Conservation (phyloP, 2,888 invertebrate genomes). For the Ecliptopera silaceata region DNA sequence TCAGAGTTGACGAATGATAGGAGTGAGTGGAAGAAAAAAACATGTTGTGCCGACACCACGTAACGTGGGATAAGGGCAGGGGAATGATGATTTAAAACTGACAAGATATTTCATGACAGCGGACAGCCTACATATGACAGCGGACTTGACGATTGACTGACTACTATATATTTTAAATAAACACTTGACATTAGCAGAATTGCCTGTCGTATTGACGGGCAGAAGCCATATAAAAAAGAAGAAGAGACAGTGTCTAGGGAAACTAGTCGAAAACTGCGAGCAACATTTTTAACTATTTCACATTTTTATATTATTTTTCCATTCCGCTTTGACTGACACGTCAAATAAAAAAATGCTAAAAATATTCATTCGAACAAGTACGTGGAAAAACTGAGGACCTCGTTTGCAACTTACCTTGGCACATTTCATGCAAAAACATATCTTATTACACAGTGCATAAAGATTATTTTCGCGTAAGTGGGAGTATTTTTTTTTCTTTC, state of each 20-base stretch:
- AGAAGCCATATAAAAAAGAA: too few species aligned
- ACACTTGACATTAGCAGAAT: too few species aligned
- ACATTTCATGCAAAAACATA: constrained; percentile 2
- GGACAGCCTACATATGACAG: too few species aligned
- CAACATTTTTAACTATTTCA: neutral
- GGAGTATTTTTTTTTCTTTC: constrained; percentile 6
- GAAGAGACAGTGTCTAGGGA: neutral
- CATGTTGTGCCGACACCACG: too few species aligned
- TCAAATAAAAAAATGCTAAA: constrained; percentile 52
- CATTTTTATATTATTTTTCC: constrained; percentile 31
- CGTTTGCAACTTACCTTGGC: neutral
- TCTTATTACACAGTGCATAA: neutral
- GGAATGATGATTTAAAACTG: too few species aligned
- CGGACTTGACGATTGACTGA: too few species aligned
- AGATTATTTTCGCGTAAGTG: constrained; percentile 10
- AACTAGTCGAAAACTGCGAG: neutral
- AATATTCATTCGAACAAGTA: constrained; percentile 52
- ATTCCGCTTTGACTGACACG: constrained; percentile 33
- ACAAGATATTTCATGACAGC: too few species aligned
- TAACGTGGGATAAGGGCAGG: too few species aligned
- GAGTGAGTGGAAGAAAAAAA: too few species aligned
- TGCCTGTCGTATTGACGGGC: too few species aligned
- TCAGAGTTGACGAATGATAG: too few species aligned
- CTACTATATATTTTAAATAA: too few species aligned
- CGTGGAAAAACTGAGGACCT: constrained; percentile 37